Base-by-base conservation (phyloP, 2,888 invertebrate species). In the Phyllotreta striolata region DNA sequence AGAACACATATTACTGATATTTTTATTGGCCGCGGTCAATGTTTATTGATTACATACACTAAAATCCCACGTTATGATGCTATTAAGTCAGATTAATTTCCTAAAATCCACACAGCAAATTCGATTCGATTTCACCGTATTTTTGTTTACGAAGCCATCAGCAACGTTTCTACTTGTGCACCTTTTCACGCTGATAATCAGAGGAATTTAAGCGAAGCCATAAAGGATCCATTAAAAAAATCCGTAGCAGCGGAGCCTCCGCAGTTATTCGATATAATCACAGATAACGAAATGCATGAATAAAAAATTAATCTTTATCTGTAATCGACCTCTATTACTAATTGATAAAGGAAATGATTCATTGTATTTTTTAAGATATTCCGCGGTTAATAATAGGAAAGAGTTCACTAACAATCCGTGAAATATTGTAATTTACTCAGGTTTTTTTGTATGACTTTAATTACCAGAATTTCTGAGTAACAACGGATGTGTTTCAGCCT, bases 341-440 rank as follows among this genome's bases (percentile, higher is more conserved):
- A 52, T 52, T 52, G 52, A 52, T 56, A 56, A 56, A 10, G 56
- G 44, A 56, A 56, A 56, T 56, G 56, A 56, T 12, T 56, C 56
- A 56, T 44, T 6, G 10, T 34, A 35, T 9, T n/a, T n/a, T 47
- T 52, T 12, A n/a, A 56, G 44, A 12, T 41, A 44, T 44, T 56
- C 12, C 44, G 43, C 10, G 14, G 56, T 43, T 34, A 35, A 44
- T 9, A 41, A 41, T 10, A 41, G 10, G 10, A 41, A n/a, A 41
- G 41, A 41, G n/a, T 14, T 47, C 14, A 24, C 34, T 47, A 47
- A 47, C 24, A 47, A 47, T 6, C 47, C 47, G 24, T 47, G 47
- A 47, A 47, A 47, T 47, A 47, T 47, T 47, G 46, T 13, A 46
- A 13, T 12, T 9, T 24, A 47, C 24, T 44, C 44, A 44, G 4